Evolutionary conservation across 2,888 invertebrate genomes (phyloP).

Genomic region (Eilema depressum): DNA sequence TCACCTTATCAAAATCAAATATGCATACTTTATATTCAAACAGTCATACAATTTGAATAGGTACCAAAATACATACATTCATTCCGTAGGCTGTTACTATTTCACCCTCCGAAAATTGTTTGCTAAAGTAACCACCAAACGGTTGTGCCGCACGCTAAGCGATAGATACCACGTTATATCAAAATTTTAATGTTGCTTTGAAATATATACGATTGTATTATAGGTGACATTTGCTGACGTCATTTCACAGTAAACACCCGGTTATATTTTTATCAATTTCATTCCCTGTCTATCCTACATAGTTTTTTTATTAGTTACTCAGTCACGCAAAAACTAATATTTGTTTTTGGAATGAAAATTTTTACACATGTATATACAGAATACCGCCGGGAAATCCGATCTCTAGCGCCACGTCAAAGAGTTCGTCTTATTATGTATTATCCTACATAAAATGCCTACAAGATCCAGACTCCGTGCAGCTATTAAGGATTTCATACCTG

Average conservation of each 20-base stretch:
- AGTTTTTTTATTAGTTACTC: neutral
- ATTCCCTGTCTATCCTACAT: neutral
- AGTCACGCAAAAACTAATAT: too few species aligned
- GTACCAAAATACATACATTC: conserved; percentile 40
- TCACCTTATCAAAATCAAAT: conserved; percentile 27
- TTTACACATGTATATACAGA: too few species aligned
- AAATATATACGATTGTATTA: neutral
- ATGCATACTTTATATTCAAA: conserved; percentile 39
- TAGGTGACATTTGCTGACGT: neutral
- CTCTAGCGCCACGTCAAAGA: too few species aligned
- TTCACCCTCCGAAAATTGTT: conserved; percentile 48
- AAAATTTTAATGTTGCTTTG: conserved; percentile 33
- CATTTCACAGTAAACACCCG: neutral
- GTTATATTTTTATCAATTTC: neutral
- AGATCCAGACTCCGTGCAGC: too few species aligned
- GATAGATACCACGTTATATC: conserved; percentile 33
- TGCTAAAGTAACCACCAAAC: conserved; percentile 48
- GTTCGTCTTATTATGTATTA: too few species aligned
- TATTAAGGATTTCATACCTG: too few species aligned
- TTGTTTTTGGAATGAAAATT: too few species aligned
- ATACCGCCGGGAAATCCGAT: too few species aligned
- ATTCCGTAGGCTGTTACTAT: conserved; percentile 39
- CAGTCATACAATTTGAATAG: conserved; percentile 43
- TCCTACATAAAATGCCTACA: too few species aligned
- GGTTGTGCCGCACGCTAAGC: conserved; percentile 47